Percentiles rank a stretch among this genome's conserved stretches.
phyloP scores from a whole-genome alignment of 2,797 vertebrate species.

The Enteromius treurensis region DNA sequence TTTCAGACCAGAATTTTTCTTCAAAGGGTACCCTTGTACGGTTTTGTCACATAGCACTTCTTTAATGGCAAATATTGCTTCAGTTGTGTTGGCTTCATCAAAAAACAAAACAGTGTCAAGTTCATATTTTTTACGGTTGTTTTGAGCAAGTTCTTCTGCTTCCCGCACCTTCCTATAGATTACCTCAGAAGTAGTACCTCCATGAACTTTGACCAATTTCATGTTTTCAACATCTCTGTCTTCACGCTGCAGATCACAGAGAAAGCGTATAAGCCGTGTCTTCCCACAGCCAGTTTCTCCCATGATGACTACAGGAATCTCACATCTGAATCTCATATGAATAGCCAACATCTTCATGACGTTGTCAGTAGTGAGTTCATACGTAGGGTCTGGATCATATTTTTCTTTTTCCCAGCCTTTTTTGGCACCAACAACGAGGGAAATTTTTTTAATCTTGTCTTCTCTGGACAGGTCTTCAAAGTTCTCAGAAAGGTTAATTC shows the following conservation, averaged over 20 bases:
- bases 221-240: constrained; percentile 72
- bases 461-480: constrained; percentile 73
- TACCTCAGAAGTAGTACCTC: constrained; percentile 78
- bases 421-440: constrained; percentile 75
- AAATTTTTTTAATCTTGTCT: constrained; percentile 76
- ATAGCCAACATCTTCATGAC: constrained; percentile 86
- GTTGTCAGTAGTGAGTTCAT: constrained; percentile 83
- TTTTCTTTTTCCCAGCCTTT: constrained; percentile 56
- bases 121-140: constrained; percentile 64
- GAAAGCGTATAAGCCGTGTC: constrained; percentile 79
- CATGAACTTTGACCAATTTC: constrained; percentile 82
- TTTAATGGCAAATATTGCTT: constrained; percentile 82
- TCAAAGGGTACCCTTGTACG: constrained; percentile 70
- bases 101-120: constrained; percentile 83
- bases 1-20: constrained; percentile 70
- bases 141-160: constrained; percentile 71
- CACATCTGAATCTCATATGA: constrained; percentile 82
- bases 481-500: constrained; percentile 76
- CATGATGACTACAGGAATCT: constrained; percentile 84
- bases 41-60: constrained; percentile 80
- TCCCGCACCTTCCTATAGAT: constrained; percentile 79
- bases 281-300: constrained; percentile 85
- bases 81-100: constrained; percentile 84
- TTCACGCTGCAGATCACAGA: constrained; percentile 78
- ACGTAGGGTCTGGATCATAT: constrained; percentile 80